Conservation (phyloP, 1,140 invertebrate genomes). For the Trinorchestia longiramus region DNA sequence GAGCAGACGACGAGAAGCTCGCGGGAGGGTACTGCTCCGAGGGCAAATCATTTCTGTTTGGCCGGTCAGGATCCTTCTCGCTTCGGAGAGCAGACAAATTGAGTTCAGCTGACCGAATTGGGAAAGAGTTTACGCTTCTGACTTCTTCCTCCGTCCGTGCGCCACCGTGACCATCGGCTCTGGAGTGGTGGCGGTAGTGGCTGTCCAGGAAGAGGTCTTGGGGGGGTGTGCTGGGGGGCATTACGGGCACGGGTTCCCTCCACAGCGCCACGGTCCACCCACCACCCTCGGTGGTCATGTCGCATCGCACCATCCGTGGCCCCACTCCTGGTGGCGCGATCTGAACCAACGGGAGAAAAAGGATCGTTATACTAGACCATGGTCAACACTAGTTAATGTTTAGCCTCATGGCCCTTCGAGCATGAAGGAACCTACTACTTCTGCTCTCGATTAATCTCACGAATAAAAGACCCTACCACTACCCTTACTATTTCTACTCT, state of each 20-base stretch:
- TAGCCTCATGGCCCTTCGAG: too few species aligned
- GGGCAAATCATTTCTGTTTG: constrained; percentile 38
- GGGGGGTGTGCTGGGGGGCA: neutral
- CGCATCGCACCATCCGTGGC: constrained; percentile 47
- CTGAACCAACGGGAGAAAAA: neutral
- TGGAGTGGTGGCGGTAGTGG: neutral
- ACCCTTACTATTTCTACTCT: too few species aligned
- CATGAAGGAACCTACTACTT: too few species aligned
- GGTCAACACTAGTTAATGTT: too few species aligned
- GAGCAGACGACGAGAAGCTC: neutral
- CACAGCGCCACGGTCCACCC: constrained; percentile 55
- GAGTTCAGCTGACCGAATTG: constrained; percentile 33
- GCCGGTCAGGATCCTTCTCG: constrained; percentile 28
- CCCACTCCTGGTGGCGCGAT: constrained; percentile 48
- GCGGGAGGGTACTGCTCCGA: neutral
- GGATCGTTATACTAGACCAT: neutral
- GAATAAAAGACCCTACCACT: too few species aligned
- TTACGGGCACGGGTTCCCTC: neutral
- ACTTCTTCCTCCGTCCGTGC: neutral
- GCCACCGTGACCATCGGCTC: neutral
- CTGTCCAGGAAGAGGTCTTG: neutral
- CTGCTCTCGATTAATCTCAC: too few species aligned
- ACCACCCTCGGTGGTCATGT: constrained; percentile 48
- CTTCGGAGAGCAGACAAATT: constrained; percentile 21
- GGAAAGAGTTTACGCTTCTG: constrained; percentile 12